Conservation (phyloP, 2,797 vertebrate genomes). For the Acipenser oxyrinchus region DNA sequence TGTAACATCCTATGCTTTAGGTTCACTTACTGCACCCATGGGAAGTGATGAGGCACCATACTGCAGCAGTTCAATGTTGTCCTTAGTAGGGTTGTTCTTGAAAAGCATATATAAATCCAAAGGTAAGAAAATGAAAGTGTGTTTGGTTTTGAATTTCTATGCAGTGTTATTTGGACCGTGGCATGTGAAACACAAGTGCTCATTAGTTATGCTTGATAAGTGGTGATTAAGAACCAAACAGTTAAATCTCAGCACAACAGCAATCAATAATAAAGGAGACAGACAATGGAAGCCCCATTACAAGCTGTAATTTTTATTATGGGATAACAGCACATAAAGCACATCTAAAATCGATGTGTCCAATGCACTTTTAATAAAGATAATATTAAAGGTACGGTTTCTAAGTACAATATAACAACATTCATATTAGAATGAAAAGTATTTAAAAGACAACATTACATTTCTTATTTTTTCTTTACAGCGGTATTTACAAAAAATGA, state of each 20-base stretch:
- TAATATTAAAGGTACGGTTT: conserved; percentile 99
- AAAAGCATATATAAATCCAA: too few species aligned
- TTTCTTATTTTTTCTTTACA: conserved; percentile 99
- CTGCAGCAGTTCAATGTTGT: too few species aligned
- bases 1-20: too few species aligned
- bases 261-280: conserved; percentile 42
- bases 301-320: conserved; percentile 99
- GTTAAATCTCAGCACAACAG: conserved; percentile 11
- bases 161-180: too few species aligned
- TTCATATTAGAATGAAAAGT: conserved; percentile 99
- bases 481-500: conserved; percentile 98
- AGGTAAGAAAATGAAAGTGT: too few species aligned
- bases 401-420: conserved; percentile 99
- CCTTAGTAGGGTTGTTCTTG: too few species aligned
- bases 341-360: conserved; percentile 99
- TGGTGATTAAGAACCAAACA: too few species aligned
- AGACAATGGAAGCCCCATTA: conserved; percentile 75
- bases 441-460: conserved; percentile 99
- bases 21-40: too few species aligned
- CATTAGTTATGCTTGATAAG: too few species aligned
- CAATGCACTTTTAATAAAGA: conserved; percentile 99
- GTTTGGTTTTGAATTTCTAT: too few species aligned
- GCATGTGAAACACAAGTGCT: too few species aligned
- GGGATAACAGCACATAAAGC: conserved; percentile 99
- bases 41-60: too few species aligned